These are phyloP conservation scores for Myiagra hebetior DNA, from an alignment of 2,113 vertebrate species.

Conservation along the genomic window DNA sequence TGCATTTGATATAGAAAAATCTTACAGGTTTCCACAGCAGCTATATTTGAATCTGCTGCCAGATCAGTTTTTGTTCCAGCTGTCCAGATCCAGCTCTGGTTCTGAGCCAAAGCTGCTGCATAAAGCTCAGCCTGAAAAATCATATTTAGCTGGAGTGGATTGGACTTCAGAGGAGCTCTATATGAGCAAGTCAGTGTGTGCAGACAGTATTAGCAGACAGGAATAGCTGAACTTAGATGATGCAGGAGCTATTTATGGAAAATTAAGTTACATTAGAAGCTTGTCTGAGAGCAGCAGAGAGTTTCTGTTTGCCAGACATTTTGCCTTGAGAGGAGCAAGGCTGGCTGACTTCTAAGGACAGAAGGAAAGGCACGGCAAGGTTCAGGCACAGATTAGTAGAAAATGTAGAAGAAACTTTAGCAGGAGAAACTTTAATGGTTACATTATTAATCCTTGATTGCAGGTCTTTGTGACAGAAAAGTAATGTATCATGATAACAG, in stretches of 20 bases:
- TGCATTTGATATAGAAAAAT: background rate
- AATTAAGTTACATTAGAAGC: constrained; percentile 51
- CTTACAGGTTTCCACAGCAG: background rate
- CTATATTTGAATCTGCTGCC: background rate
- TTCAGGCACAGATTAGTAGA: background rate
- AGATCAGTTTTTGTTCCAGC: background rate
- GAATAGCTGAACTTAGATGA: constrained; percentile 45
- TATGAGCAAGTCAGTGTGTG: background rate
- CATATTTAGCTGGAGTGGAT: background rate
- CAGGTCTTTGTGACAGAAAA: background rate
- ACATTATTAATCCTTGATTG: background rate
- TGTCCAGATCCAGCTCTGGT: background rate
- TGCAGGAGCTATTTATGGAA: constrained; percentile 47
- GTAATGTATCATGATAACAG: background rate
- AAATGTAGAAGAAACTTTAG: background rate
- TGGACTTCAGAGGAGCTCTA: constrained; percentile 9
- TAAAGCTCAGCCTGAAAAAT: constrained; percentile 27
- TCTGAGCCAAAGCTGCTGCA: background rate
- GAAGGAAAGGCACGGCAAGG: background rate
- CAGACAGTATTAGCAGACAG: constrained; percentile 22
- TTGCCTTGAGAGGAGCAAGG: background rate
- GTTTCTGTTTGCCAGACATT: background rate
- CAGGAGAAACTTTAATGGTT: background rate
- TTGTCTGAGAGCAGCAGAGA: constrained; percentile 1
- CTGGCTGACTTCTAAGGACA: background rate